Base-by-base conservation (phyloP, 2,888 invertebrate species). In the Ormyrus rosae region DNA sequence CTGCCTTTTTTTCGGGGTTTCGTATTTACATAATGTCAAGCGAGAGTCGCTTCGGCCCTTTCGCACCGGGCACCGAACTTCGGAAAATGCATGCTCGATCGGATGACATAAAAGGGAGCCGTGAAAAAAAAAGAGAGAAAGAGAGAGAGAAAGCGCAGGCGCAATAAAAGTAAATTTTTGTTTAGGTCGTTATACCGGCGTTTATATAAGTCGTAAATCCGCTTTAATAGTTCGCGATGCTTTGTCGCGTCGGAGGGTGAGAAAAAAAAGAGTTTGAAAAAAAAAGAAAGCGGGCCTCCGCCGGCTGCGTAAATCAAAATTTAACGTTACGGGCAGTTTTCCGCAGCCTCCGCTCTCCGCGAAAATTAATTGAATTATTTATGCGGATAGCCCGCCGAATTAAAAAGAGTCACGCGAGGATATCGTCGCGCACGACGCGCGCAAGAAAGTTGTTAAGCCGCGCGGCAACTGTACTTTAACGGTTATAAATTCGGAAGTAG, bases 111-210 rank as follows among this genome's bases (percentile, higher is more conserved):
- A 7, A 64, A 56, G 56, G 46, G 53, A n/a, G 74, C 51, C 19
- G 50, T 6, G 5, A 46, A 9, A 64, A 65, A 51, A 72, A 58
- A 70, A 63, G 67, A 56, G 9, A n/a, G n/a, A n/a, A n/a, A 1
- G 2, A 2, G 34, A 34, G 34, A 34, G 34, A 34, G 45, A 10
- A 46, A 8, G 58, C n/a, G 19, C 13, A n/a, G 34, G 6, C 48
- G 64, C 69, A 69, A 69, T 79, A 79, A 64, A 79, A 68, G 73
- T 69, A 69, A 74, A 80, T 65, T 75, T 80, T 74, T 70, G 80
- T 80, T 80, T 80, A 80, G 74, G 19, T 70, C 80, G 70, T 80
- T 80, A 75, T 48, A 72, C n/a, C 19, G 65, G 46, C 78, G 60
- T 67, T 78, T 71, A 63, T 78, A 53, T 53, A 74, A 75, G 60